phyloP scores from a whole-genome alignment of 1,140 invertebrate species.

The Formica exsecta region DNA sequence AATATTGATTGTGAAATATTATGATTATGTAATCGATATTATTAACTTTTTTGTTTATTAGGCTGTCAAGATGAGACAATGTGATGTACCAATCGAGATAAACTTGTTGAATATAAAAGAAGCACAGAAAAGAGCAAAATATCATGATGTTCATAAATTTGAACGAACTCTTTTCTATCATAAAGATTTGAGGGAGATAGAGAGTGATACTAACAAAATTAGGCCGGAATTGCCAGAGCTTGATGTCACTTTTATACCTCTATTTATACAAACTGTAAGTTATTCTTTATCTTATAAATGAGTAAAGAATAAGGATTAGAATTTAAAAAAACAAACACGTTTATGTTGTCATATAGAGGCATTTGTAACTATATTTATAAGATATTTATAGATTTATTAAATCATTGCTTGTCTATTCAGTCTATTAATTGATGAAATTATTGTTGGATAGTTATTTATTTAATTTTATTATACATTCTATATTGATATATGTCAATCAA shows the following conservation, averaged over 20 bases:
- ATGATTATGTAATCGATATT: not conserved
- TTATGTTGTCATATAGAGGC: not conserved
- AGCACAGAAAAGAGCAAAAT: constrained; percentile 44
- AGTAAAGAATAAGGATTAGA: not conserved
- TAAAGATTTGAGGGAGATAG: not conserved
- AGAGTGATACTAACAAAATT: not conserved
- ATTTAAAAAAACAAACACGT: not conserved
- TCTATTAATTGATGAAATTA: too few relatives aligned
- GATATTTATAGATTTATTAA: not conserved
- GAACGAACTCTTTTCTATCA: not conserved
- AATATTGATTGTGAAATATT: not conserved
- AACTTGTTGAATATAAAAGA: constrained; percentile 83
- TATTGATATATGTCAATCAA: not conserved
- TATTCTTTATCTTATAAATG: not conserved
- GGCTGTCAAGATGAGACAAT: constrained; percentile 90
- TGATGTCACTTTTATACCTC: constrained; percentile 84
- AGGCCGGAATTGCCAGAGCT: constrained; percentile 85
- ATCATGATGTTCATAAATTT: not conserved
- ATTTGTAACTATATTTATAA: not conserved
- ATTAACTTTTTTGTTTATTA: constrained; percentile 4
- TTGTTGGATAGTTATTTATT: too few relatives aligned
- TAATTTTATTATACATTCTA: too few relatives aligned
- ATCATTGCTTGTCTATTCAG: too few relatives aligned
- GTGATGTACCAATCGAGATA: constrained; percentile 86
- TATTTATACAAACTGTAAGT: constrained; percentile 85